Evolutionary conservation across 1,140 invertebrate genomes (phyloP), one percentile per base, ranked within the genome.

Genomic region (Phortica variegata): DNA sequence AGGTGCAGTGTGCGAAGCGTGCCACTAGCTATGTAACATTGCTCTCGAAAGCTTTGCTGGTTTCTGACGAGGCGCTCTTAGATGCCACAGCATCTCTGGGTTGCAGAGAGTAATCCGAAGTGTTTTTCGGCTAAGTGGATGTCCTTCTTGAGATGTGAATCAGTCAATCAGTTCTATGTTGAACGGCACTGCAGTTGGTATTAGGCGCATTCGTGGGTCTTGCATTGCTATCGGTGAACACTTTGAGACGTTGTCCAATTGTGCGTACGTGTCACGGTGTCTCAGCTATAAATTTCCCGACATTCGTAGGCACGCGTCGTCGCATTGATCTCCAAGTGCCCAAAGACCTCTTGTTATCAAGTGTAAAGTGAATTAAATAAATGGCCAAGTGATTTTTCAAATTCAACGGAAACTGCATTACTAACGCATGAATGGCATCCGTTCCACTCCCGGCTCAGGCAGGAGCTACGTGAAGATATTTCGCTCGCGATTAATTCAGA

Each of bases 181-280:
- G 38, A 29, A 33, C 15, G 5, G 6, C 19, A 21, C 45, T 37
- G 23, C 31, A 42, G n/a, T n/a, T n/a, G n/a, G n/a, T n/a, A n/a
- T n/a, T n/a, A n/a, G n/a, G n/a, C n/a, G n/a, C n/a, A n/a, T n/a
- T 32, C 29, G 19, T 58, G 36, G 58, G 57, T 59, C 40, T 47
- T 52, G 54, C 46, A 57, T 58, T 50, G 31, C 15, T 40, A n/a
- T 37, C 42, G 40, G 16, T 31, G 6, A n/a, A 0, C 33, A 18
- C 4, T n/a, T 34, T 34, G 13, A 18, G 40, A 31, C 40, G 16
- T 40, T 15, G 6, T 29, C 6, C 32, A 26, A 26, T 26, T 26
- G 23, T 26, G 23, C 23, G 23, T 26, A 26, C 10, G 23, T 26
- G 23, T 26, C 5, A 10, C 23, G 10, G 5, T 26, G 23, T 26